Base-by-base conservation (phyloP, 2,113 vertebrate species). In the Alethe castanea region DNA sequence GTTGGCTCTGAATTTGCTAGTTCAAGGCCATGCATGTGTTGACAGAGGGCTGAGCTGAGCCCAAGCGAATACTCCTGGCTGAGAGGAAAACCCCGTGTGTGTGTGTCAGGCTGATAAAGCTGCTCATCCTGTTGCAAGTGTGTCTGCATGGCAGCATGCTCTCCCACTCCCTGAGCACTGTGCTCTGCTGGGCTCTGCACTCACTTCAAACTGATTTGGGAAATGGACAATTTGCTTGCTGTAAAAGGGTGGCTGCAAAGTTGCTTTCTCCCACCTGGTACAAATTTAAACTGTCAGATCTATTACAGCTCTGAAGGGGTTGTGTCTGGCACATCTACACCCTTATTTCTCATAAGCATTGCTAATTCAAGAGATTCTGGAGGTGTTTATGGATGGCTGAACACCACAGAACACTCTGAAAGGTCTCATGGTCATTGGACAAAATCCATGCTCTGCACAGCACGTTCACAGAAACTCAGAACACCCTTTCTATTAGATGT, bases 71-170 rank as follows among this genome's bases (percentile, higher is more conserved):
- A 24, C 2, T 64, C 25, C 88, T 90, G 80, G 86, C 92, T 4
- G 7, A 88, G 50, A 74, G 44, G 60, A 90, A 71, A 92, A 86
- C 29, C 86, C 42, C 12, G 0, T 73, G 82, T 38, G 82, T 38
- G 56, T 93, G 94, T 90, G 76, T 93, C 24, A 86, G 60, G 64
- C 88, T 97, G 96, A 94, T 96, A 97, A 97, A 95, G 81, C 86
- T 66, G 20, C 82, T 70, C 71, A 86, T 88, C 86, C 59, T 54
- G 62, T 67, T 88, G 71, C 71, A 61, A 48, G 70, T 15, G 48
- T 35, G 67, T 24, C 79, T 90, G 61, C 54, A 31, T 31, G 71
- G 81, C 79, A 86, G 31, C 1, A 4, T 48, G 48, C 31, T 92
- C 28, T 67, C 44, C 40, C 50, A 26, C 15, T 28, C 72, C 42